These are phyloP conservation scores for Eurois occulta DNA, from an alignment of 2,888 invertebrate genomes.

Conservation along the genomic window DNA sequence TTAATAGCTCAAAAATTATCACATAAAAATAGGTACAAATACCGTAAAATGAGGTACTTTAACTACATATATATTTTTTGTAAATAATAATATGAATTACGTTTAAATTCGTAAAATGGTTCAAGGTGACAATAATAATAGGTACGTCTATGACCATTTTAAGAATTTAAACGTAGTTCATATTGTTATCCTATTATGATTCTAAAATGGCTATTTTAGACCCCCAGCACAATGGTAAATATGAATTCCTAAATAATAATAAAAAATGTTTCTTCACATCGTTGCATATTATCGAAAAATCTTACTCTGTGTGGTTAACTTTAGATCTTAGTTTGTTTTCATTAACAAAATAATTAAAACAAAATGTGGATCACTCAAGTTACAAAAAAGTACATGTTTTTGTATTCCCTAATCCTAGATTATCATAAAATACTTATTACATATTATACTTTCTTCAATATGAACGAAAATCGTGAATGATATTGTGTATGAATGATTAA, in stretches of 20 bases:
- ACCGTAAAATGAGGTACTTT: slow-evolving; percentile 22
- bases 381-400: not conserved
- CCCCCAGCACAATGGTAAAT: slow-evolving; percentile 11
- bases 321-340: not conserved
- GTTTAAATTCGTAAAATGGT: too few relatives aligned
- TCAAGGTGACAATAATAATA: too few relatives aligned
- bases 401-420: not conserved
- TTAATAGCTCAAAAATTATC: slow-evolving; percentile 32
- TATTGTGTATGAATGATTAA: not conserved
- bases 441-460: not conserved
- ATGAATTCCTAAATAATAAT: not conserved
- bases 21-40: slow-evolving; percentile 41
- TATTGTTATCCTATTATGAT: too few relatives aligned
- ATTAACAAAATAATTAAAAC: not conserved
- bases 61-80: too few relatives aligned
- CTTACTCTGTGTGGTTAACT: not conserved
- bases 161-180: too few relatives aligned
- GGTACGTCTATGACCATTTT: too few relatives aligned
- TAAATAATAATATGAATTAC: too few relatives aligned
- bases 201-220: too few relatives aligned
- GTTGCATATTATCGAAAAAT: not conserved
- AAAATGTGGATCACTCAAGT: not conserved
- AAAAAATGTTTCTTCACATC: not conserved
- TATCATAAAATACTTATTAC: not conserved
- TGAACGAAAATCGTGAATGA: not conserved